phyloP scores from a whole-genome alignment of 2,113 vertebrate species.

The Alligator mississippiensis region DNA sequence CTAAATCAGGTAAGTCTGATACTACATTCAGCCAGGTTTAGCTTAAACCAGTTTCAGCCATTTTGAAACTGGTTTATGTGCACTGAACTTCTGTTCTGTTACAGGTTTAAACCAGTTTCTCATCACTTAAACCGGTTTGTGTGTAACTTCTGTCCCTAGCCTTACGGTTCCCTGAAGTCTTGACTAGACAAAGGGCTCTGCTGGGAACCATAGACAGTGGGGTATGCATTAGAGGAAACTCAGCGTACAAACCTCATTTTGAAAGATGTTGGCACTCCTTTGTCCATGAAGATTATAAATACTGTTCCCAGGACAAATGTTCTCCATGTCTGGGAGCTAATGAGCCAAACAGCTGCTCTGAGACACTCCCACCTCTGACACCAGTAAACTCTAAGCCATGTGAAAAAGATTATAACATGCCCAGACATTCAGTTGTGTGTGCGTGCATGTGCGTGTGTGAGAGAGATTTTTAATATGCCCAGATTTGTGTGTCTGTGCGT shows the following conservation, averaged over 20 bases:
- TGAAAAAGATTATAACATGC: conserved; percentile 43
- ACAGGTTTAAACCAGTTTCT: no score
- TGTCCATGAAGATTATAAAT: conserved; percentile 29
- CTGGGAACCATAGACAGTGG: not conserved
- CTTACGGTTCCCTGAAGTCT: not conserved
- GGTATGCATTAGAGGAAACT: not conserved
- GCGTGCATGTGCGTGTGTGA: not conserved
- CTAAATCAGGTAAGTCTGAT: no score
- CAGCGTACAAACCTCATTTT: not conserved
- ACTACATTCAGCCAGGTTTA: no score
- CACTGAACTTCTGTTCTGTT: no score
- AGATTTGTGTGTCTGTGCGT: no score
- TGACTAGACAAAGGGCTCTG: not conserved
- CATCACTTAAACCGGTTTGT: no score
- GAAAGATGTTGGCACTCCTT: conserved; percentile 17
- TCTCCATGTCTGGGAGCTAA: conserved; percentile 41
- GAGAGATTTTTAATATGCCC: not conserved
- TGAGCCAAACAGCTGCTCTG: conserved; percentile 45
- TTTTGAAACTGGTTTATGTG: no score
- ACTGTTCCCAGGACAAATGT: conserved; percentile 53
- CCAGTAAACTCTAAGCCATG: conserved; percentile 42
- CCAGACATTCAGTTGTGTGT: not conserved
- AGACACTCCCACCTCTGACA: conserved; percentile 40
- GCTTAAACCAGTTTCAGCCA: no score
- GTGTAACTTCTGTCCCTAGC: no score